Percentiles rank a stretch among this genome's conserved stretches.
phyloP scores from a whole-genome alignment of 2,888 invertebrate species.

The Eupsilia transversa region DNA sequence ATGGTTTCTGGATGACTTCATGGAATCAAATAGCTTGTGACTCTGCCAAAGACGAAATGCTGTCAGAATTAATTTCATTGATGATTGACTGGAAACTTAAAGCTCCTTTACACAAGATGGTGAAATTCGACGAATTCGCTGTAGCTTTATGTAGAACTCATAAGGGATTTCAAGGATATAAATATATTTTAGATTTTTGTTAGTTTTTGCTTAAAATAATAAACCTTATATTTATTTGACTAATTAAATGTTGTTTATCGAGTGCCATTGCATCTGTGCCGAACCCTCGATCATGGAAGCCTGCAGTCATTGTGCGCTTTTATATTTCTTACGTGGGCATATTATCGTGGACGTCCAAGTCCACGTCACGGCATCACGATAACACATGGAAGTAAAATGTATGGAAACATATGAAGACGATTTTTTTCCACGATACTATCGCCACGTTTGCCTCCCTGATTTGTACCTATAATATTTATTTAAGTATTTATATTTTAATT shows the following conservation, averaged over 20 bases:
- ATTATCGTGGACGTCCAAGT: too few species aligned
- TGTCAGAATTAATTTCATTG: conserved; percentile 93
- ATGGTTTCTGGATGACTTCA: conserved; percentile 99
- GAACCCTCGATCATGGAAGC: too few species aligned
- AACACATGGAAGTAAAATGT: too few species aligned
- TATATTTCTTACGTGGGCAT: too few species aligned
- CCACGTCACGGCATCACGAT: too few species aligned
- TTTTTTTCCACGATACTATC: too few species aligned
- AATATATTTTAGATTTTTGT: conserved; percentile 93
- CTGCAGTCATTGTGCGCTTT: too few species aligned
- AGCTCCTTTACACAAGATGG: conserved; percentile 94
- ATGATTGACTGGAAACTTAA: conserved; percentile 93
- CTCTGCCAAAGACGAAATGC: conserved; percentile 93
- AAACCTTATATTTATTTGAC: background rate
- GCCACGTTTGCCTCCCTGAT: too few species aligned
- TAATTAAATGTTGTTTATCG: background rate
- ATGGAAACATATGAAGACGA: too few species aligned
- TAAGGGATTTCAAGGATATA: conserved; percentile 94
- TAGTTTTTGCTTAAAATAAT: conserved; percentile 26
- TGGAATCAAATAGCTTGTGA: conserved; percentile 94
- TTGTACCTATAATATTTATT: too few species aligned
- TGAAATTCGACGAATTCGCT: conserved; percentile 93
- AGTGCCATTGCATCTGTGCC: too few species aligned
- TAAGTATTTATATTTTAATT: too few species aligned
- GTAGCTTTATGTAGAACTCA: conserved; percentile 93